Percentiles rank a stretch among this genome's conserved stretches.
phyloP scores from a whole-genome alignment of 2,113 vertebrate genomes.

The Suncus etruscus region DNA sequence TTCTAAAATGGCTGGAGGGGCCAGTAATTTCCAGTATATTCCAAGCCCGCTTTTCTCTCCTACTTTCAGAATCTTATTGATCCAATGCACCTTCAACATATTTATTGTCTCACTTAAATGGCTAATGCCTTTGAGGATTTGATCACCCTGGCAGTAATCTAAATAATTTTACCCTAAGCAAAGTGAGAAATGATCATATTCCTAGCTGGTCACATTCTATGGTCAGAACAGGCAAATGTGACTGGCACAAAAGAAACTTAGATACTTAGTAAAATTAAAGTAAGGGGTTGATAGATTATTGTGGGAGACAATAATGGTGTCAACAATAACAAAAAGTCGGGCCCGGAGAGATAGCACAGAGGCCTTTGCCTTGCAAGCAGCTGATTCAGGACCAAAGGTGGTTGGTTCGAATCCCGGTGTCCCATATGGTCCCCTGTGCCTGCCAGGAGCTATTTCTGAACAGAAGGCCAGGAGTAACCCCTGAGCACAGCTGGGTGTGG shows the following conservation, averaged over 20 bases:
- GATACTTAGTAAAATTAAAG: conserved; percentile 56
- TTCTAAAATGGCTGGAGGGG: too few species aligned
- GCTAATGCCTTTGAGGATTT: background rate
- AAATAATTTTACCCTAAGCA: background rate
- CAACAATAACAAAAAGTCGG: conserved; percentile 46
- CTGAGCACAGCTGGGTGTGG: too few species aligned
- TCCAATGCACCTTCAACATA: background rate
- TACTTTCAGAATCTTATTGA: background rate
- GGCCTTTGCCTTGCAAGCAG: background rate
- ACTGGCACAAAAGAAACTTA: background rate
- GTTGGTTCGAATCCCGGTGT: too few species aligned
- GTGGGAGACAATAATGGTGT: conserved; percentile 48
- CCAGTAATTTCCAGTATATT: background rate
- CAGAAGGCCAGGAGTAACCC: too few species aligned
- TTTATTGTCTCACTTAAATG: background rate
- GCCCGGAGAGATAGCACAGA: background rate
- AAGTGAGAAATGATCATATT: background rate
- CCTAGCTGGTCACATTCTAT: background rate
- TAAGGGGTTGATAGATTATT: conserved; percentile 76
- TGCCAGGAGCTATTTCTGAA: too few species aligned
- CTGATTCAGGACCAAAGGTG: background rate
- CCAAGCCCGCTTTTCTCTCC: background rate
- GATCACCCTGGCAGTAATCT: background rate
- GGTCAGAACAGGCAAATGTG: background rate
- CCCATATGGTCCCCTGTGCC: too few species aligned